phyloP scores from a whole-genome alignment of 2,113 vertebrate genomes.

The Nothoprocta perdicaria region DNA sequence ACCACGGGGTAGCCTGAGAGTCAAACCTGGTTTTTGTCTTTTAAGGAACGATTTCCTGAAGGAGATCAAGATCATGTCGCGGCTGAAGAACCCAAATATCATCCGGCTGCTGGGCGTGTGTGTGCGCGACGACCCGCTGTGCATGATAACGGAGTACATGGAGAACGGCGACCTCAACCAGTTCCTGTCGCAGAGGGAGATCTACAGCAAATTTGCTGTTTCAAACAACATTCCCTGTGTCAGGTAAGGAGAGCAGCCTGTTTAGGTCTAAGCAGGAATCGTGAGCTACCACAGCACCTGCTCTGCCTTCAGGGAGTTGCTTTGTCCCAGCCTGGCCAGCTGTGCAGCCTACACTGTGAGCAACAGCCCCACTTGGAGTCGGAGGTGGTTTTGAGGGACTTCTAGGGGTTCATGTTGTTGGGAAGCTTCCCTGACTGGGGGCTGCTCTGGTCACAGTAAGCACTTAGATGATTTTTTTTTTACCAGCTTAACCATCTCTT shows the following conservation, averaged over 20 bases:
- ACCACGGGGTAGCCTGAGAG: background rate
- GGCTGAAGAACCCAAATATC: constrained; percentile 95
- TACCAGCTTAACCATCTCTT: background rate
- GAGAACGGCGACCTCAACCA: constrained; percentile 98
- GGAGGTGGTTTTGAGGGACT: background rate
- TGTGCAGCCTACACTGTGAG: fast-evolving
- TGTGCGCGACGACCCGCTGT: constrained; percentile 91
- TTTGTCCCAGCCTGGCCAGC: background rate
- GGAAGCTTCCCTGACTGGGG: background rate
- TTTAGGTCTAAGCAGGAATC: background rate
- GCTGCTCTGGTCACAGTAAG: background rate
- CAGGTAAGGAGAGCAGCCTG: constrained; percentile 68
- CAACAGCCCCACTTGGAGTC: fast-evolving
- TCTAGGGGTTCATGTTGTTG: background rate
- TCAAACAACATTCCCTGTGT: constrained; percentile 87
- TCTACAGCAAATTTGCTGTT: constrained; percentile 89
- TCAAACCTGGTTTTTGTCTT: background rate
- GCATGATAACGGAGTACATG: constrained; percentile 99
- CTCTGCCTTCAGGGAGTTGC: background rate
- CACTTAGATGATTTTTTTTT: background rate
- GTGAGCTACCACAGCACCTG: background rate
- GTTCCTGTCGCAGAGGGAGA: constrained; percentile 93
- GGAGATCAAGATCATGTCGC: constrained; percentile 98
- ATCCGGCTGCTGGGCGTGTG: constrained; percentile 94
- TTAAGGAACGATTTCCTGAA: constrained; percentile 95